These are phyloP conservation scores for Epistrophe grossulariae DNA, from an alignment of 2,888 invertebrate species.

Conservation along the genomic window DNA sequence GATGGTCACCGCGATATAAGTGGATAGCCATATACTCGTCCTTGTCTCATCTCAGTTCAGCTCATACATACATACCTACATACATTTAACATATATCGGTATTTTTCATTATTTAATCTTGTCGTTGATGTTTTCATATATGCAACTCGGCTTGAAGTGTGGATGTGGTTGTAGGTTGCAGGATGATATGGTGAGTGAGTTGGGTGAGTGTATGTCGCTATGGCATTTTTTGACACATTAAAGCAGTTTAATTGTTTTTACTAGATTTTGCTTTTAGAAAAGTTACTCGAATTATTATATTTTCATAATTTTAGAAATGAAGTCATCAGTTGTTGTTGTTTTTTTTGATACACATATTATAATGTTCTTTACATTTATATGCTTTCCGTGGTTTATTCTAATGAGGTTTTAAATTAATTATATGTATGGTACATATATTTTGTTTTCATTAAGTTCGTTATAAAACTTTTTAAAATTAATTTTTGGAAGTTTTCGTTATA, in stretches of 20 bases:
- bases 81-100: background rate
- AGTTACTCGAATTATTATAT: background rate
- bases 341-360: background rate
- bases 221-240: constrained; percentile 8
- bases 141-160: background rate
- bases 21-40: no score
- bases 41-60: no score
- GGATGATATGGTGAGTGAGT: no score
- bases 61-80: background rate
- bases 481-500: no score
- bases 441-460: no score
- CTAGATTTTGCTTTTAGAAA: constrained; percentile 8
- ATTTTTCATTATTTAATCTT: background rate
- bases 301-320: constrained; percentile 20
- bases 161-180: background rate
- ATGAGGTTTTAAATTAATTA: no score
- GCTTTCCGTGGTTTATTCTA: background rate
- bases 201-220: background rate
- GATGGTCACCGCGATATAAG: no score
- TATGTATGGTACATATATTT: no score
- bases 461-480: no score
- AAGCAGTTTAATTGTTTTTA: constrained; percentile 2
- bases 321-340: background rate
- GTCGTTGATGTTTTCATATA: constrained; percentile 11
- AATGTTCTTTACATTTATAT: background rate